A percentile compares a stretch with the other conserved stretches of the same genome.
Evolutionary conservation across 2,113 vertebrate species (phyloP).

Genomic region (Herpailurus yagouaroundi): DNA sequence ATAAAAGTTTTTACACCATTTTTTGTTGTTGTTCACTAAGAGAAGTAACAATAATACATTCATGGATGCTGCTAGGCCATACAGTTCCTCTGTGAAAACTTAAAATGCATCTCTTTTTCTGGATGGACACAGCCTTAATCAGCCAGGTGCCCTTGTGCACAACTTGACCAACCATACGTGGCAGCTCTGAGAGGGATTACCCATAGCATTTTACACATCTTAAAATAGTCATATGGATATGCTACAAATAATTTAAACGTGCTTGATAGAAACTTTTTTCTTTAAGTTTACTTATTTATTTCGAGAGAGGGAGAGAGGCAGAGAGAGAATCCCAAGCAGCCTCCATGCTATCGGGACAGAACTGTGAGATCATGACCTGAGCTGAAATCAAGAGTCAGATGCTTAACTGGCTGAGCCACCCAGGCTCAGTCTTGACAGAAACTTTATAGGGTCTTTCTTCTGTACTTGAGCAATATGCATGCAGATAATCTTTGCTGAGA

Average conservation of each 20-base stretch:
- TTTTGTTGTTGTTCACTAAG: background rate
- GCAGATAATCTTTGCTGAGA: background rate
- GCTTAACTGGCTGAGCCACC: no score
- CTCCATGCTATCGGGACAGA: no score
- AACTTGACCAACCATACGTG: background rate
- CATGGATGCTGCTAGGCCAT: background rate
- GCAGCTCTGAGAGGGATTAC: background rate
- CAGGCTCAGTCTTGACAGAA: background rate
- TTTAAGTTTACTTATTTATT: no score
- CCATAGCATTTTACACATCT: background rate
- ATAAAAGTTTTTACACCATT: background rate
- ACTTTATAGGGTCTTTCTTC: background rate
- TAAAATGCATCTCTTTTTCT: background rate
- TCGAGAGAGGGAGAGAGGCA: no score
- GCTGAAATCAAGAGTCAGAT: no score
- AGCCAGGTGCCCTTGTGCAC: background rate
- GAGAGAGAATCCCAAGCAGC: no score
- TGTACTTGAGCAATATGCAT: background rate
- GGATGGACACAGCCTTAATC: rapidly evolving
- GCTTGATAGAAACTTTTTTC: background rate
- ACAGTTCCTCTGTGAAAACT: background rate
- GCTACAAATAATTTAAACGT: background rate
- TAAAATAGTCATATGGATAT: background rate
- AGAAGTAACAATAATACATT: background rate
- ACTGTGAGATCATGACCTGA: no score